Base-by-base conservation (phyloP, 2,113 vertebrate species). In the Cyphotilapia sp. region DNA sequence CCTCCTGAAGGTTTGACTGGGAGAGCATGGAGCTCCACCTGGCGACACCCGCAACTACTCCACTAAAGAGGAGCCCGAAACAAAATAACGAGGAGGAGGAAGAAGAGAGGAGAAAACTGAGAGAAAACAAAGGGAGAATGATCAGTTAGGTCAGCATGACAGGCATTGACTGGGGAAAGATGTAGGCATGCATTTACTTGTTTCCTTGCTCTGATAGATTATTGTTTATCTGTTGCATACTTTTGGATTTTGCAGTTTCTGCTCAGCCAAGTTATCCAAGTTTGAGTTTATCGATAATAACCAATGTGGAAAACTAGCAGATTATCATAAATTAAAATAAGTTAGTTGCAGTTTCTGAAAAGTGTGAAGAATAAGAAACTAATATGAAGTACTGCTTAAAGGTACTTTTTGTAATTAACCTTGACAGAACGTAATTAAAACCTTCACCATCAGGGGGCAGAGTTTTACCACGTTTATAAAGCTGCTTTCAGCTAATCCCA, bases 1-100 rank as follows among this genome's bases (percentile, higher is more conserved):
- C 86, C 88, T 88, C 85, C 80, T 76, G 88, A 8, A 87, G 87
- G 89, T 81, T 9, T 57, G 88, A 38, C 45, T 24, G 80, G 42
- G 87, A 81, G 84, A 81, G 87, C 27, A 12, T 9, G 84, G 57
- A 91, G 94, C 93, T 91, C 93, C 93, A 94, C 92, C 93, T 93
- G 90, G 86, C 84, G 94, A 91, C 85, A 84, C 33, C n/a, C 17
- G 49, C 83, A 22, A 61, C 85, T 47, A 9, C 57, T 22, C 22
- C 51, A 82, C 22, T 63, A 45, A 24, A 9, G 22, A 31, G 45
- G 17, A 49, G 10, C 69, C 40, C 22, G 5, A 76, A 17, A 9
- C 40, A 19, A 49, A 76, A 76, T 47, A 47, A 47, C 16, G 24
- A 47, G 14, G 24, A 24, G 38, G 40, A 76, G 6, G 69, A 47